Base-by-base conservation (phyloP, 2,888 invertebrate genomes). In the Catocala nupta region DNA sequence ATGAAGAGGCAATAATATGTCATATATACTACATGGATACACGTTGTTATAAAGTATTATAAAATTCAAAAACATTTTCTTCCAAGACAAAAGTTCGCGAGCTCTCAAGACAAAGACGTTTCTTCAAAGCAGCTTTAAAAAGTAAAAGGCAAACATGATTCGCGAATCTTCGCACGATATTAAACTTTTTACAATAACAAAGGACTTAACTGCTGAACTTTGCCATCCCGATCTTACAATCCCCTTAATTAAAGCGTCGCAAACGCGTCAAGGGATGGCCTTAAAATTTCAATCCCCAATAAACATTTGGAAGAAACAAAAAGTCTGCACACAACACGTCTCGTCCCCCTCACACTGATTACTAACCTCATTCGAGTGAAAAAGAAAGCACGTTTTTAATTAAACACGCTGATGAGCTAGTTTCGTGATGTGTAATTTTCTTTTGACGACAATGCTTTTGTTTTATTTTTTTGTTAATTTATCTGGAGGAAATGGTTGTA, bases 231-330 rank as follows among this genome's bases (percentile, higher is more conserved):
- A 82, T 76, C 71, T 73, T 77, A 80, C 77, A 78, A 80, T 77
- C 72, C 72, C 73, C 81, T 80, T 84, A 84, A 84, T 84, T 84
- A 84, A 83, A 79, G 70, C 70, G 71, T 65, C 71, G 67, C 77
- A 70, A 78, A 71, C 73, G 74, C 81, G 81, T 80, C 78, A 73
- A 73, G 81, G 79, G 80, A 77, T 74, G 68, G 73, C 71, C 73
- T 77, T 70, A 73, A 78, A 75, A 78, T 71, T 78, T 82, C 76
- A 81, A 82, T 81, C 77, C 80, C 75, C 73, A 79, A 77, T 78
- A 81, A 80, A 75, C 80, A 74, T 82, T 82, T 76, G 70, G 65
- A 69, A 63, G 63, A 78, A 81, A 82, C 79, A 82, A 84, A 84
- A 77, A 76, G 73, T 77, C 73, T 48, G 63, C 59, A 65, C 63